These are phyloP conservation scores for Chaetoderma sp. DNA, from an alignment of 2,888 invertebrate species.

Conservation along the genomic window DNA sequence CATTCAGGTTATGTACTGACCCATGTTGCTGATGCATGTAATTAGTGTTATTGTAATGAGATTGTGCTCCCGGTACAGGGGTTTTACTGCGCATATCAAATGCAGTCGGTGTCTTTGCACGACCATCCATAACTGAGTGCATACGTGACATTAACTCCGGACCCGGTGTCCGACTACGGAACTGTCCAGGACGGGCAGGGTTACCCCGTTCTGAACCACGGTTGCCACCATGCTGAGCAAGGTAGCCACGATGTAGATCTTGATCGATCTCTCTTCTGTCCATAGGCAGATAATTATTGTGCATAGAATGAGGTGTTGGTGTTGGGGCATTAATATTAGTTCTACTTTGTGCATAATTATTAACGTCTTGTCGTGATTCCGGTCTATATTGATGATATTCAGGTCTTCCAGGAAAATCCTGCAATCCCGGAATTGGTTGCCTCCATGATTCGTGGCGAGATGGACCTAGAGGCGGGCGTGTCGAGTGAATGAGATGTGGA, in stretches of 20 bases:
- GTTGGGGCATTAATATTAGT: no score
- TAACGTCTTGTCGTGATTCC: no score
- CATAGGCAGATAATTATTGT: neutral
- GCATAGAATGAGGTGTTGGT: slow-evolving; percentile 7
- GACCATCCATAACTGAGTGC: slow-evolving; percentile 48
- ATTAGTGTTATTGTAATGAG: slow-evolving; percentile 22
- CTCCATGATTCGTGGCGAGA: no score
- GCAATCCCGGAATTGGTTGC: no score
- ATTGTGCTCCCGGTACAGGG: slow-evolving; percentile 50
- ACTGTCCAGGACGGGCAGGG: slow-evolving; percentile 53
- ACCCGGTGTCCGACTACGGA: slow-evolving; percentile 68
- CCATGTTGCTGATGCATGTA: slow-evolving; percentile 1
- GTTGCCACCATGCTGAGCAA: slow-evolving; percentile 38
- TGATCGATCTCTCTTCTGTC: slow-evolving; percentile 4
- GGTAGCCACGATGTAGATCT: slow-evolving; percentile 17
- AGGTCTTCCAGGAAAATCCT: no score
- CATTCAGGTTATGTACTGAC: slow-evolving; percentile 18
- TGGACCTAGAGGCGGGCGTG: no score
- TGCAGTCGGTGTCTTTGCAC: slow-evolving; percentile 63
- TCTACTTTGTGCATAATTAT: no score
- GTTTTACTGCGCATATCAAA: slow-evolving; percentile 67
- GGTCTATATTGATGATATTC: no score
- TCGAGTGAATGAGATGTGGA: no score
- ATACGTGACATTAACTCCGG: slow-evolving; percentile 65
- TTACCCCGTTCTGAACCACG: slow-evolving; percentile 4